Conservation (phyloP, 2,113 vertebrate species). For the Oophaga pumilio region DNA sequence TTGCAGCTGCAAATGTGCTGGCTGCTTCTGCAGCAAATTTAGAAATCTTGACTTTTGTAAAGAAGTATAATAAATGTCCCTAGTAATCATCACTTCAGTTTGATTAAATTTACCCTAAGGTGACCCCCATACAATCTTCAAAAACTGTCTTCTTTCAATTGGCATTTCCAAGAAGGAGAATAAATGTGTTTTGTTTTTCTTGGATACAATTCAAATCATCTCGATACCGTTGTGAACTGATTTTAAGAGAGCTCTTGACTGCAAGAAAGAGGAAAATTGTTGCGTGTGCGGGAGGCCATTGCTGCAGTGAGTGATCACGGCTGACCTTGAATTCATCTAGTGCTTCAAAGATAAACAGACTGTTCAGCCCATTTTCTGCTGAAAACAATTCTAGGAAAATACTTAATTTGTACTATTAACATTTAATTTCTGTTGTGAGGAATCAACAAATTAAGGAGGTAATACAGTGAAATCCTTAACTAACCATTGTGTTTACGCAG, state of each 20-base stretch:
- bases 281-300: conserved; percentile 26
- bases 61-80: neutral
- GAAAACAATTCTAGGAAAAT: neutral
- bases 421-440: neutral
- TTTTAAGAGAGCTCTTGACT: conserved; percentile 50
- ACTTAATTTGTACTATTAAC: neutral
- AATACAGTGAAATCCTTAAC: neutral
- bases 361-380: neutral
- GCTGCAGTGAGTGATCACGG: conserved; percentile 14
- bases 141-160: conserved; percentile 45
- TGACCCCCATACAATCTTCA: neutral
- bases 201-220: conserved; percentile 26
- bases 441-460: neutral
- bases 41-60: neutral
- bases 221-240: conserved; percentile 29
- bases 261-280: conserved; percentile 18
- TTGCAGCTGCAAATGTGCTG: neutral
- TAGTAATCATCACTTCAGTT: conserved; percentile 31
- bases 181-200: conserved; percentile 36
- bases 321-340: conserved; percentile 30
- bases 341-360: conserved; percentile 26
- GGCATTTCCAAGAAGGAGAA: conserved; percentile 11
- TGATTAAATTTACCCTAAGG: conserved; percentile 26
- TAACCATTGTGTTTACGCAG: neutral
- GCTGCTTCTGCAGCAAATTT: neutral